phyloP scores from a whole-genome alignment of 2,888 invertebrate genomes.

The Stenotaenia linearis region DNA sequence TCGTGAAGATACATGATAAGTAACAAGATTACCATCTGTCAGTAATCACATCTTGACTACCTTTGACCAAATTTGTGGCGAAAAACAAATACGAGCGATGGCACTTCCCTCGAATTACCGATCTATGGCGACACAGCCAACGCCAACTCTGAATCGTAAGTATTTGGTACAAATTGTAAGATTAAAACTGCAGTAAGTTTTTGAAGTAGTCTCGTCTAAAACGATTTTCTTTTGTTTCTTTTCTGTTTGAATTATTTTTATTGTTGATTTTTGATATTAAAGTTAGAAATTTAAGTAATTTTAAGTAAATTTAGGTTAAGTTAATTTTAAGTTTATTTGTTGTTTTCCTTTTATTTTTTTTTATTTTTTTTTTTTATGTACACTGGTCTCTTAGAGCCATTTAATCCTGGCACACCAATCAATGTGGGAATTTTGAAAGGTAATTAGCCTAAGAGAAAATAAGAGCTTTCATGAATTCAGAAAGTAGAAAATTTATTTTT shows the following conservation, averaged over 20 bases:
- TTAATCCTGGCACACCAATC: constrained; percentile 74
- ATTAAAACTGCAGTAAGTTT: background rate
- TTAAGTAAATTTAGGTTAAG: background rate
- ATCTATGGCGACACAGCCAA: constrained; percentile 24
- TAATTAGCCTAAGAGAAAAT: constrained; percentile 49
- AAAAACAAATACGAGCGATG: constrained; percentile 1
- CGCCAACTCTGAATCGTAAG: constrained; percentile 27
- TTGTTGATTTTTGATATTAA: background rate
- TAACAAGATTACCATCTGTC: background rate
- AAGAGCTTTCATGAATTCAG: too few species aligned
- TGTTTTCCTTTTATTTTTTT: constrained; percentile 6
- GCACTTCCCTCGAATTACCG: constrained; percentile 27
- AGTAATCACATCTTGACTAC: background rate
- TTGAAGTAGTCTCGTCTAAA: background rate
- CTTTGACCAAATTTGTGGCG: background rate
- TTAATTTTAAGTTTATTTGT: background rate
- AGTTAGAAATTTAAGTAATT: background rate
- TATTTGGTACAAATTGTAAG: background rate
- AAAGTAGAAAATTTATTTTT: too few species aligned
- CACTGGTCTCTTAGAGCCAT: constrained; percentile 56
- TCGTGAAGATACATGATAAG: background rate
- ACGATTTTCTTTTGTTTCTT: background rate
- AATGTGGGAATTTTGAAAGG: constrained; percentile 83
- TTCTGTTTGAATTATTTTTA: background rate
- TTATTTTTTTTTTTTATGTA: constrained; percentile 34